These are phyloP conservation scores for Sardina pilchardus DNA, from an alignment of 2,113 vertebrate species.

Conservation along the genomic window DNA sequence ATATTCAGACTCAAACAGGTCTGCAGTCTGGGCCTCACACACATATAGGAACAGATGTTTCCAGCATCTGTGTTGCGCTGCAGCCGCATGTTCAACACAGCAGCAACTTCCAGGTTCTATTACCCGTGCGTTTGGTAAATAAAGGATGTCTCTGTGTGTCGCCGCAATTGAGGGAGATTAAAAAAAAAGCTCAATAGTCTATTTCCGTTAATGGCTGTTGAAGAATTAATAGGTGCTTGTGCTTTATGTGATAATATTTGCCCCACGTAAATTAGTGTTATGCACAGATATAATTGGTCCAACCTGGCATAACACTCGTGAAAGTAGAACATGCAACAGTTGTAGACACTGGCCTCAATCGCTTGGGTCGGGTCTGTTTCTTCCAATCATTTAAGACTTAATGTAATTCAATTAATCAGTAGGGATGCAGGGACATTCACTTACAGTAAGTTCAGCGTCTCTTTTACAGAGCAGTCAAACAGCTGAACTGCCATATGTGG, in stretches of 20 bases:
- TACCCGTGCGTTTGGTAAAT: conserved; percentile 3
- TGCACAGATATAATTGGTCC: background rate
- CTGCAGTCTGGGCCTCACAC: background rate
- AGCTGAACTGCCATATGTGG: too few relatives aligned
- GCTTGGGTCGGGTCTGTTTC: background rate
- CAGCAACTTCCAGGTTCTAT: conserved; percentile 17
- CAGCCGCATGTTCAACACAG: conserved; percentile 14
- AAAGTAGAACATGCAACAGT: background rate
- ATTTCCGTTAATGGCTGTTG: background rate
- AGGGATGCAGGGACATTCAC: background rate
- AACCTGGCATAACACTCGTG: background rate
- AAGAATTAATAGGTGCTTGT: background rate
- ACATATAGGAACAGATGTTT: conserved; percentile 41
- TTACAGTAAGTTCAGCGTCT: background rate
- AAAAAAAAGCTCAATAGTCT: background rate
- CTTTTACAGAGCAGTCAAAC: background rate
- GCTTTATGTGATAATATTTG: background rate
- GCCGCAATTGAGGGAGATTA: background rate
- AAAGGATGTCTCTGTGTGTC: background rate
- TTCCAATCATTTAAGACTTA: background rate
- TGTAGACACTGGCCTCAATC: background rate
- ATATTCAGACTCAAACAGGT: conserved; percentile 20
- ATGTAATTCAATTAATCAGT: background rate
- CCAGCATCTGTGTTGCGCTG: conserved; percentile 24
- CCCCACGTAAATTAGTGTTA: background rate